phyloP scores from a whole-genome alignment of 1,140 invertebrate genomes.

The Drosophila orena region DNA sequence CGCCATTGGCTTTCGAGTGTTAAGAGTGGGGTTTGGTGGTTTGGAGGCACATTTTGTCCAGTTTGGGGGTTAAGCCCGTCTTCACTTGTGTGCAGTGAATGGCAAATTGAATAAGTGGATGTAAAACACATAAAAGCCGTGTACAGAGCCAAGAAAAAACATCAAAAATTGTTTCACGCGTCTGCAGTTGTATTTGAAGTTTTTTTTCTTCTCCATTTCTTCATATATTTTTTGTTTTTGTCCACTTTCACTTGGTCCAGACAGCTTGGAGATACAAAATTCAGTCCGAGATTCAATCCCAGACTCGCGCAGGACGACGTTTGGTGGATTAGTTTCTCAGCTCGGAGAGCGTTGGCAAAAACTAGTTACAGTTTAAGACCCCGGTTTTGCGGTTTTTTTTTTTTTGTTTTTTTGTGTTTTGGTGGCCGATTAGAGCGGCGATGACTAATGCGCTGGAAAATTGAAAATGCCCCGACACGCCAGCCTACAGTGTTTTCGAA shows the following conservation, averaged over 20 bases:
- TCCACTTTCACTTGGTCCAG: slow-evolving; percentile 74
- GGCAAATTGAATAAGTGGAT: slow-evolving; percentile 78
- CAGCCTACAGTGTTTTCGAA: slow-evolving; percentile 31
- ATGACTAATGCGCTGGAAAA: slow-evolving; percentile 80
- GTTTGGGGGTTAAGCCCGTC: slow-evolving; percentile 21
- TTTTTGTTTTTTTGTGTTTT: neutral
- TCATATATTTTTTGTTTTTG: slow-evolving; percentile 17
- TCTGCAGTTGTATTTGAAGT: slow-evolving; percentile 53
- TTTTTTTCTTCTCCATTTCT: slow-evolving; percentile 12
- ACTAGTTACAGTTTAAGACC: slow-evolving; percentile 77
- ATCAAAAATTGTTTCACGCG: slow-evolving; percentile 77
- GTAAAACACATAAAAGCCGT: slow-evolving; percentile 53
- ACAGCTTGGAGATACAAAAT: slow-evolving; percentile 24
- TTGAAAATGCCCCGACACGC: slow-evolving; percentile 65
- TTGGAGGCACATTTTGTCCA: neutral
- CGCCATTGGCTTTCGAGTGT: slow-evolving; percentile 60
- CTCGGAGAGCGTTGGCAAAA: slow-evolving; percentile 40
- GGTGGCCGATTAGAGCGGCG: slow-evolving; percentile 46
- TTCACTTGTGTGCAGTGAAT: slow-evolving; percentile 73
- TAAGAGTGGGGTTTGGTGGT: neutral
- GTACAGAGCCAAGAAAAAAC: slow-evolving; percentile 52
- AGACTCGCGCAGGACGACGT: slow-evolving; percentile 62
- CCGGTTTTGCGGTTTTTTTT: slow-evolving; percentile 19
- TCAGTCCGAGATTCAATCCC: slow-evolving; percentile 3
- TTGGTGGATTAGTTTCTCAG: slow-evolving; percentile 49